phyloP scores from a whole-genome alignment of 2,888 invertebrate genomes.

The Sipunculus nudus region DNA sequence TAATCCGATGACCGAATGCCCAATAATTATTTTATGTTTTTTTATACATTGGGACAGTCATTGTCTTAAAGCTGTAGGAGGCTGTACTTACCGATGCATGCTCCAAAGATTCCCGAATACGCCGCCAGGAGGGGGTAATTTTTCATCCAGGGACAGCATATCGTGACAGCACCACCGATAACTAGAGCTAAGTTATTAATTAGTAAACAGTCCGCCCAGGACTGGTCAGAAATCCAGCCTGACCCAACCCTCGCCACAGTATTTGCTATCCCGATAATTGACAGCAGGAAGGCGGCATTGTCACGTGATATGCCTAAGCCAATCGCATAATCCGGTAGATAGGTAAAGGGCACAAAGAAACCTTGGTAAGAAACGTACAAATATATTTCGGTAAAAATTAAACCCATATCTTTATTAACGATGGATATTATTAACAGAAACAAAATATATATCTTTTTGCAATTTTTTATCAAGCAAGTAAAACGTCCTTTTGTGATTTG shows the following conservation, averaged over 20 bases:
- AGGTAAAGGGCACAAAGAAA: slow-evolving; percentile 93
- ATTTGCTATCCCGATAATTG: slow-evolving; percentile 88
- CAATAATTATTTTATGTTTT: too few species aligned
- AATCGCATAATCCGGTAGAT: slow-evolving; percentile 68
- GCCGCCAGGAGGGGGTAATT: slow-evolving; percentile 76
- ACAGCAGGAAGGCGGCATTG: slow-evolving; percentile 77
- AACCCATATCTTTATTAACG: too few species aligned
- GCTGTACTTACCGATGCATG: slow-evolving; percentile 83
- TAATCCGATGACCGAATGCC: too few species aligned
- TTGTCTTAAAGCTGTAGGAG: too few species aligned
- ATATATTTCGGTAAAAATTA: too few species aligned
- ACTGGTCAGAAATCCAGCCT: slow-evolving; percentile 78
- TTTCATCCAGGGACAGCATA: slow-evolving; percentile 77
- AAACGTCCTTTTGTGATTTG: too few species aligned
- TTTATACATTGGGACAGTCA: too few species aligned
- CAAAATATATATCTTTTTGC: too few species aligned
- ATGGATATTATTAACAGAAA: too few species aligned
- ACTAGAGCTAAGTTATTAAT: slow-evolving; percentile 89
- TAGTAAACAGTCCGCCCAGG: slow-evolving; percentile 83
- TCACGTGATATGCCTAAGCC: slow-evolving; percentile 42
- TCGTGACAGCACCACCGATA: slow-evolving; percentile 88
- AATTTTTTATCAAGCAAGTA: too few species aligned
- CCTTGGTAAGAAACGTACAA: too few species aligned
- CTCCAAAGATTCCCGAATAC: slow-evolving; percentile 84
- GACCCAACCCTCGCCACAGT: slow-evolving; percentile 81